Evolutionary conservation across 2,797 vertebrate genomes (phyloP), one percentile per base, ranked within the genome.

Genomic region (Pitangus sulphuratus): DNA sequence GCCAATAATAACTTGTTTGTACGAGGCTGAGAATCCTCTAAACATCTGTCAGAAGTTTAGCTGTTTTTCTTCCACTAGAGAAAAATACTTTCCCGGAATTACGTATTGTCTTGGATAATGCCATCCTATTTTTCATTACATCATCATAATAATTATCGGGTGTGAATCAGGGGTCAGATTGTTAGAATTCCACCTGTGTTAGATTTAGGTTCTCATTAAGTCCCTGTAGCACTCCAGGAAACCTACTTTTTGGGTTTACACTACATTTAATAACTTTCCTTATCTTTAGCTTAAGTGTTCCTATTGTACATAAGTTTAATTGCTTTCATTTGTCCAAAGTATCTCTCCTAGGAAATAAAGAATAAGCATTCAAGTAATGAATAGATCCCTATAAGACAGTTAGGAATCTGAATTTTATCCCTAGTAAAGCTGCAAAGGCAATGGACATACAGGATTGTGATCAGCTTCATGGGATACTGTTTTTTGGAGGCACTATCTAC

Each of bases 21-120:
- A 74, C 35, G 83, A 96, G 64, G 14, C 50, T 82, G n/a, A 94
- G 61, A 95, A 94, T 69, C 92, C 70, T 95, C 68, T 75, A 70
- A 90, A 93, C 76, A 89, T 89, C 95, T 97, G 94, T 71, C 71
- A 82, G 75, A 86, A 95, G 79, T 89, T 77, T 40, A 84, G 87
- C 62, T 80, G n/a, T 4, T 95, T 84, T 93, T 35, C 25, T 64
- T 90, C 72, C 3, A 11, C 39, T 84, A 45, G 28, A 51, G 47
- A 88, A 71, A 96, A 88, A 76, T 50, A 56, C 45, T 75, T 72
- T 31, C 62, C 60, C 87, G 61, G 66, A 87, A 91, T 84, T 86
- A 25, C 19, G 37, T 70, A 13, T 61, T 84, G 19, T 58, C 60
- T 83, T 80, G 44, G 51, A 81, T 71, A 92, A 79, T 79, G 53